phyloP scores from a whole-genome alignment of 2,113 vertebrate genomes.

The Spermophilus dauricus region DNA sequence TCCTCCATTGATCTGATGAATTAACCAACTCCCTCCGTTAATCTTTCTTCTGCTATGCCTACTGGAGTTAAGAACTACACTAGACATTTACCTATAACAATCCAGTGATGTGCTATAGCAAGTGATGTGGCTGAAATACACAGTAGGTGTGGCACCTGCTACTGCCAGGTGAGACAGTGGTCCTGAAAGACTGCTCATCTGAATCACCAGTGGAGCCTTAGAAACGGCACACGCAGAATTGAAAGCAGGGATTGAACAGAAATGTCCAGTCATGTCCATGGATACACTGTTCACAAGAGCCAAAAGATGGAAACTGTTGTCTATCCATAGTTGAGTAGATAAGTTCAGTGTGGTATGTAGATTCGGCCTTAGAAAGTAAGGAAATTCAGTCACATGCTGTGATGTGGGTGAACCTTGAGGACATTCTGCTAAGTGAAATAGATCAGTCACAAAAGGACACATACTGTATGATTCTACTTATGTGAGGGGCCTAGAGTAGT shows the following conservation, averaged over 20 bases:
- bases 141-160: accelerated
- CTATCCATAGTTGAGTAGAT: accelerated
- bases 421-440: background rate
- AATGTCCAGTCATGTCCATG: too few relatives aligned
- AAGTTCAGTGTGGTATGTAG: background rate
- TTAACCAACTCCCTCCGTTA: background rate
- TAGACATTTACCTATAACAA: background rate
- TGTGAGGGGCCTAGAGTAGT: background rate
- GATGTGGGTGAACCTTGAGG: background rate
- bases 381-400: too few relatives aligned
- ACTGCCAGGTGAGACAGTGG: background rate
- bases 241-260: background rate
- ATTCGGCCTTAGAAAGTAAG: background rate
- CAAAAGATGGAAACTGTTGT: background rate
- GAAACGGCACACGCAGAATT: background rate
- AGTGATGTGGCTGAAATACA: background rate
- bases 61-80: background rate
- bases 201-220: background rate
- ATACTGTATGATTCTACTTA: background rate
- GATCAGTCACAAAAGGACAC: background rate
- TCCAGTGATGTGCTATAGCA: background rate
- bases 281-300: background rate
- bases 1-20: background rate
- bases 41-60: background rate
- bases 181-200: background rate